Percentiles rank a stretch among this genome's conserved stretches.
These are phyloP conservation scores for Bombus sylvicola DNA, from an alignment of 1,140 invertebrate genomes.

Conservation along the genomic window DNA sequence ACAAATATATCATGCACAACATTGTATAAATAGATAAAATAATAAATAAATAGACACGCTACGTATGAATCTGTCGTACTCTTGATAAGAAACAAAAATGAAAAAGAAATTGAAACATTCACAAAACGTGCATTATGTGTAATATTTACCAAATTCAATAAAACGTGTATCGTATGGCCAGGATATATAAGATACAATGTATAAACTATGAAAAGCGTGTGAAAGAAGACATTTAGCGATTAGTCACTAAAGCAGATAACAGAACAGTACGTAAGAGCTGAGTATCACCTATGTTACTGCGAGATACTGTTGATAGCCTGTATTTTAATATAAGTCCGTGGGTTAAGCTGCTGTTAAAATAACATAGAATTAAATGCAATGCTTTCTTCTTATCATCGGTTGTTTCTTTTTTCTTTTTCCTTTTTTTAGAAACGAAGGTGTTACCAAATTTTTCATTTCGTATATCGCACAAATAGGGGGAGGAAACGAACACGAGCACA, in stretches of 20 bases:
- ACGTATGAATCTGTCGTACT: background rate
- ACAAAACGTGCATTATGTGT: constrained; percentile 46
- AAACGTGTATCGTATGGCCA: constrained; percentile 21
- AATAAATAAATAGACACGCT: background rate
- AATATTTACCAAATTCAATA: constrained; percentile 31
- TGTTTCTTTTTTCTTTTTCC: background rate
- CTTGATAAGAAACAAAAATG: background rate
- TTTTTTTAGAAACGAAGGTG: constrained; percentile 24
- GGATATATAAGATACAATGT: constrained; percentile 18
- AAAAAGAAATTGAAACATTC: constrained; percentile 11
- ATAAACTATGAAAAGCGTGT: constrained; percentile 34
- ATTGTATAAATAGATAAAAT: background rate
- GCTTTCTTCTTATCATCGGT: constrained; percentile 28
- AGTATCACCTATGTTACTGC: constrained; percentile 81
- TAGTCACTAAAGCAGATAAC: constrained; percentile 44
- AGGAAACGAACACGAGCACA: constrained; percentile 16
- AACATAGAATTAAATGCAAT: constrained; percentile 74
- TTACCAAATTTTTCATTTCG: constrained; percentile 9
- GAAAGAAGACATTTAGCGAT: constrained; percentile 37
- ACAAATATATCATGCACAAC: constrained; percentile 47
- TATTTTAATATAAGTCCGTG: constrained; percentile 78
- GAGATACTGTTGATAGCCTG: constrained; percentile 76
- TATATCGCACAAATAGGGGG: constrained; percentile 17
- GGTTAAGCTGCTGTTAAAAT: constrained; percentile 81
- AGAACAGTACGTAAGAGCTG: constrained; percentile 67